Evolutionary conservation across 2,797 vertebrate genomes (phyloP).

Genomic region (Miichthys miiuy): DNA sequence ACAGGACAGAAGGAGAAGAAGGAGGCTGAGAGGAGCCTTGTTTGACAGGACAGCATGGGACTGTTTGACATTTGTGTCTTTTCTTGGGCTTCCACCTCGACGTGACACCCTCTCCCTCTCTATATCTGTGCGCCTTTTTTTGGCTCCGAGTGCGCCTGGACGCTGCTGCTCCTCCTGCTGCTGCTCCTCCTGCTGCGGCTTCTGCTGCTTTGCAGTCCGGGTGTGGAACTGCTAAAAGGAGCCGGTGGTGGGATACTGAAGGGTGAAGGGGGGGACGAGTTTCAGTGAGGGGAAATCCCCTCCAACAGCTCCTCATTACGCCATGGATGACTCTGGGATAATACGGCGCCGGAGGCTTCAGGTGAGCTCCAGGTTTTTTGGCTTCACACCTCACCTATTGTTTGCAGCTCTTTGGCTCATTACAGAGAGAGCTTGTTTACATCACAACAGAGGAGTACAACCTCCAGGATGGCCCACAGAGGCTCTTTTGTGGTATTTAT

Average conservation of each 20-base stretch:
- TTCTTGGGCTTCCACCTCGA: conserved; percentile 30
- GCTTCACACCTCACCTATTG: neutral
- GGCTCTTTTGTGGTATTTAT: too few species aligned
- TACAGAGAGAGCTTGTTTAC: too few species aligned
- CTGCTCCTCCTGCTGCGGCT: conserved; percentile 3
- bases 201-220: conserved; percentile 28
- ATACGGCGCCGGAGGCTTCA: conserved; percentile 91
- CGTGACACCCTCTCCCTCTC: conserved; percentile 55
- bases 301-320: conserved; percentile 19
- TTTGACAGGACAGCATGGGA: conserved; percentile 31
- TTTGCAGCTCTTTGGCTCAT: neutral
- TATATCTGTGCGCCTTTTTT: conserved; percentile 8
- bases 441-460: too few species aligned
- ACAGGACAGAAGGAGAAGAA: neutral
- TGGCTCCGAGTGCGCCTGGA: conserved; percentile 47
- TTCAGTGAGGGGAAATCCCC: conserved; percentile 45
- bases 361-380: conserved; percentile 78
- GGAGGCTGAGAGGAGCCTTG: neutral
- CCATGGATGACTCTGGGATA: conserved; percentile 92
- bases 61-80: conserved; percentile 12
- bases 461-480: too few species aligned
- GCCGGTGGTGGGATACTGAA: conserved; percentile 51
- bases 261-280: conserved; percentile 12
- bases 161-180: conserved; percentile 27
- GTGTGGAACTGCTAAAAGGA: conserved; percentile 28